Base-by-base conservation (phyloP, 2,888 invertebrate genomes). In the Harpagoxenus sublaevis region DNA sequence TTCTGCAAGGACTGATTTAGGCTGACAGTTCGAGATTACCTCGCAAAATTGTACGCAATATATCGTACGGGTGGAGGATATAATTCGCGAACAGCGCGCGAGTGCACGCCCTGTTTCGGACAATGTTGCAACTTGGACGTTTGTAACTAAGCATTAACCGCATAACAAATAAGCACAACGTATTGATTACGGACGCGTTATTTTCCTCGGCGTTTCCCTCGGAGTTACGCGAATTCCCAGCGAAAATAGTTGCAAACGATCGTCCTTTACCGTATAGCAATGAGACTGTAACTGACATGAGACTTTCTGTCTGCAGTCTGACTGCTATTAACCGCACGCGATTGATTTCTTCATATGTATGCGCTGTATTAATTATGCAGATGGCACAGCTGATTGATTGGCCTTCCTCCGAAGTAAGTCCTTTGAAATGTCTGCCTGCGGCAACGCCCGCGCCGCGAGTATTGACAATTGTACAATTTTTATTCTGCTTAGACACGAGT, bases 81-180 rank as follows among this genome's bases (percentile, higher is more conserved):
- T 71, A 71, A 79, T 79, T 70, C 35, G 18, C 42, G 15, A 55
- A n/a, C 28, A 28, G 18, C 23, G 51, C n/a, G 68, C 28, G 18
- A 3, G 18, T 55, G 28, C 48, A 73, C 42, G 39, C 18, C 70
- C 57, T 18, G 45, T 71, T 48, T 35, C 48, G 57, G 45, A 45
- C 45, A 79, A 60, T 74, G 70, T 73, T 48, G 31, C 55, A 79
- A 71, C 57, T 79, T 23, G 57, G 18, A 79, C 45, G 15, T 73
- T 79, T 45, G 48, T n/a, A 48, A 60, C 39, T 71, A 12, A 8
- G 12, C 39, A 60, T 73, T 73, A 79, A 60, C 73, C 39, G 60
- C 60, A 60, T 60, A 71, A 79, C 79, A 79, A 79, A 79, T 71
- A 51, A 73, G 60, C 48, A 10, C 28, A 42, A 79, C 39, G 23